Evolutionary conservation across 2,888 invertebrate species (phyloP), one percentile per base, ranked within the genome.

Genomic region (Diogma glabrata): DNA sequence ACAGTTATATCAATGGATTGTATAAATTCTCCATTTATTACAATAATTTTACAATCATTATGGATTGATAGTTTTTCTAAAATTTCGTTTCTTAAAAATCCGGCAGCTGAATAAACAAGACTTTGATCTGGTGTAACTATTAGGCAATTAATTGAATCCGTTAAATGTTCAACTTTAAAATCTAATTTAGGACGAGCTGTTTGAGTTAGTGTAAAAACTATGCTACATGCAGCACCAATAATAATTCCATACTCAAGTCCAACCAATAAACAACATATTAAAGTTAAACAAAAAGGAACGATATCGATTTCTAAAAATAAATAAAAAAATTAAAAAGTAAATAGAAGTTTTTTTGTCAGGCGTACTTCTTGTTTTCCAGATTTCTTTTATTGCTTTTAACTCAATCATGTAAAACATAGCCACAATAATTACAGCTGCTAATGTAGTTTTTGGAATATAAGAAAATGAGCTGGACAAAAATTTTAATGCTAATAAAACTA

Each of bases 391-490:
- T 14, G 83, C 79, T 33, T 75, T 72, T 55, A 82, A 72, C 56
- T 91, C 89, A 8, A 91, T 75, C 75, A 92, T 82, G 58, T 84
- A 84, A 56, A 85, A 75, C 79, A 95, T 92, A 19, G 94, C 92
- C 26, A 87, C 81, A 56, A 93, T 84, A 58, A 95, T 92, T 55
- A 95, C 84, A 2, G 84, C 88, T 0, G 91, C 85, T 7, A 95
- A 72, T 0, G 87, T 84, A 0, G 92, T 78, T 62, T 88, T 88
- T 1, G 91, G 91, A 60, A 91, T 90, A 69, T 78, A 91, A 64
- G 79, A 81, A 67, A 94, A 93, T 17, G 85, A 79, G 0, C 82
- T 78, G 0, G 93, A 84, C 6, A 94, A 72, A 50, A 89, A 76
- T 4, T 81, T 82, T 54, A 93, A 76, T 0, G 92, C 82, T 53